Base-by-base conservation (phyloP, 2,888 invertebrate genomes). In the Imbricaverruca yamaguchii region DNA sequence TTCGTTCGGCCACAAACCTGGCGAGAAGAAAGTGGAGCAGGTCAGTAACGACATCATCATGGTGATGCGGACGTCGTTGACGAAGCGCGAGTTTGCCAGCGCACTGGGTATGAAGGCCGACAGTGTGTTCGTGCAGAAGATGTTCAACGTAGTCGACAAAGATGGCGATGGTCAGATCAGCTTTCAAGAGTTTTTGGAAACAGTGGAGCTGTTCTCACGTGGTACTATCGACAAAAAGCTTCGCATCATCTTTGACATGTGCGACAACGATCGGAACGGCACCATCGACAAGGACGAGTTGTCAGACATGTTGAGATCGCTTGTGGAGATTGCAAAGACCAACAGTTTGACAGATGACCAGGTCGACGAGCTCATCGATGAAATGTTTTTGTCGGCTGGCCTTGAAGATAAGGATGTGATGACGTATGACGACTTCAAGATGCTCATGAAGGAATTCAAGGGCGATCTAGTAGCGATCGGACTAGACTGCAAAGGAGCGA, bases 131-230 rank as follows among this genome's bases (percentile, higher is more conserved):
- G 97, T 98, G 0, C 92, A 94, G 85, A 95, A 96, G 88, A 97
- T 98, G 97, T 98, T 98, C 87, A 96, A 97, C 85, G 96, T 97
- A 85, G 96, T 97, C 0, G 97, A 97, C 87, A 96, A 96, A 86
- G 96, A 96, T 86, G 91, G 94, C 82, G 96, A 96, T 87, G 96
- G 97, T 6, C 90, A 95, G 83, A 97, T 98, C 85, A 96, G 95
- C 9, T 98, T 97, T 87, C 88, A 88, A 83, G 97, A 97, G 88
- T 98, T 98, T 87, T 88, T 98, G 80, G 96, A 97, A 86, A 97
- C 97, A 0, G 96, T 97, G 2, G 93, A 96, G 0, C 87, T 96
- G 4, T 97, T 97, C 87, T 95, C 96, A 0, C 91, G 94, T 0
- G 97, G 96, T 9, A 94, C 94, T 85, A 96, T 96, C 0, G 96